Conservation (phyloP, 1,140 invertebrate species). For the Drosophila ficusphila region DNA sequence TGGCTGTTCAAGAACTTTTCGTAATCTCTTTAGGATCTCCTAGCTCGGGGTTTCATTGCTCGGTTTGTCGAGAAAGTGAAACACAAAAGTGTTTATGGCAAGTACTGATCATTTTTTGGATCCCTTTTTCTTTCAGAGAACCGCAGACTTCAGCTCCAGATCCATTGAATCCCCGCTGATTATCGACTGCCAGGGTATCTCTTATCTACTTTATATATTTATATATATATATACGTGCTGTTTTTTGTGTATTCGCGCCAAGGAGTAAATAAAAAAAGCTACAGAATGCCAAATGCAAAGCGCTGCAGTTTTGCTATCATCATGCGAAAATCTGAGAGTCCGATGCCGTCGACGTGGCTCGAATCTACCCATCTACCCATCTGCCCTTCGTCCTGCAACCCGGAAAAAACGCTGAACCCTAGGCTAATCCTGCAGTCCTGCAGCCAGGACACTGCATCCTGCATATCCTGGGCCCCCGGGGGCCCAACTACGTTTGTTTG, state of each 20-base stretch:
- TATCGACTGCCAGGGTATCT: constrained; percentile 14
- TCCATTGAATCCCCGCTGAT: constrained; percentile 14
- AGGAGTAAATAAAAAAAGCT: constrained; percentile 20
- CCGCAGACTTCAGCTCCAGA: constrained; percentile 9
- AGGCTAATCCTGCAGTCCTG: constrained; percentile 49
- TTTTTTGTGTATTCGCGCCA: background rate
- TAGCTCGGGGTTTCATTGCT: constrained; percentile 6
- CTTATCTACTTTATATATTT: constrained; percentile 1
- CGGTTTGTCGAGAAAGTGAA: background rate
- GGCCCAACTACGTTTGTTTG: constrained; percentile 42
- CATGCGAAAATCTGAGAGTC: constrained; percentile 32
- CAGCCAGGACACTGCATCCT: constrained; percentile 45
- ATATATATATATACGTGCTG: background rate
- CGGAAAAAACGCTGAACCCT: constrained; percentile 38
- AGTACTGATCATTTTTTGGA: background rate
- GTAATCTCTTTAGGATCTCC: constrained; percentile 18
- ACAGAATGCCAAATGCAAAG: constrained; percentile 53
- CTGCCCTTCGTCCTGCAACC: background rate
- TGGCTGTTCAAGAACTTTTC: constrained; percentile 21
- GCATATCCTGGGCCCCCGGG: constrained; percentile 48
- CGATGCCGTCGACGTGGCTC: constrained; percentile 1
- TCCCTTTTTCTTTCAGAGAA: constrained; percentile 8
- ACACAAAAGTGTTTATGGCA: no score
- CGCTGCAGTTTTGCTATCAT: constrained; percentile 46
- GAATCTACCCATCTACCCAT: background rate